phyloP scores from a whole-genome alignment of 30 jellyfish, hydroid and myxozoan genomes.

The Morbakka virulenta region DNA sequence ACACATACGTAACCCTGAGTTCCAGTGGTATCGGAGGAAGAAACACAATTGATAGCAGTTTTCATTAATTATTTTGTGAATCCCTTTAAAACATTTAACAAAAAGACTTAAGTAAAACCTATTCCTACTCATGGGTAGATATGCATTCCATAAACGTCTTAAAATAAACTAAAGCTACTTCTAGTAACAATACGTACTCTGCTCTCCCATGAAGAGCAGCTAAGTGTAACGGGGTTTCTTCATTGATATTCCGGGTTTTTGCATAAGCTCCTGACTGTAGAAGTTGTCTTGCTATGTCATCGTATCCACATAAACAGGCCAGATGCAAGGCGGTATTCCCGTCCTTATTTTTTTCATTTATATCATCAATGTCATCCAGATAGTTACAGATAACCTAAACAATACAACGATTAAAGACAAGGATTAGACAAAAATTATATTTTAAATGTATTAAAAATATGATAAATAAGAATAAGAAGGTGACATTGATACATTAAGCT shows the following conservation, averaged over 20 bases:
- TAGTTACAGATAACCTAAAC: neutral
- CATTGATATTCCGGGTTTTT: conserved; percentile 58
- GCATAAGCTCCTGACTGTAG: conserved; percentile 64
- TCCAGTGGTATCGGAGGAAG: too few species aligned
- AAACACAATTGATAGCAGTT: too few species aligned
- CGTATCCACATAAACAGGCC: conserved; percentile 81
- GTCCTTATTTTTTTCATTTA: conserved; percentile 72
- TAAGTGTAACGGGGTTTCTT: conserved; percentile 84
- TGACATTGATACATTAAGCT: too few species aligned
- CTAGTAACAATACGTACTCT: conserved; percentile 40
- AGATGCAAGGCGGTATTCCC: conserved; percentile 83
- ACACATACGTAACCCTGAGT: too few species aligned
- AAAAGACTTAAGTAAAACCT: too few species aligned
- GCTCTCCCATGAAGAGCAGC: conserved; percentile 89
- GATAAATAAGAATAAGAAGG: neutral
- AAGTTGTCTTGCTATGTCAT: conserved; percentile 58
- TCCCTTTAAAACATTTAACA: too few species aligned
- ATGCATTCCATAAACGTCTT: too few species aligned
- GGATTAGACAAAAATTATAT: too few species aligned
- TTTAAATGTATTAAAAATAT: too few species aligned
- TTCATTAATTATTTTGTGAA: too few species aligned
- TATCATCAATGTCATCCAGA: neutral
- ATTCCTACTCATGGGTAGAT: too few species aligned
- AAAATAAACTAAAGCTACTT: too few species aligned
- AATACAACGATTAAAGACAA: neutral